These are phyloP conservation scores for Aegotheles bennettii DNA, from an alignment of 2,113 vertebrate species.

Conservation along the genomic window DNA sequence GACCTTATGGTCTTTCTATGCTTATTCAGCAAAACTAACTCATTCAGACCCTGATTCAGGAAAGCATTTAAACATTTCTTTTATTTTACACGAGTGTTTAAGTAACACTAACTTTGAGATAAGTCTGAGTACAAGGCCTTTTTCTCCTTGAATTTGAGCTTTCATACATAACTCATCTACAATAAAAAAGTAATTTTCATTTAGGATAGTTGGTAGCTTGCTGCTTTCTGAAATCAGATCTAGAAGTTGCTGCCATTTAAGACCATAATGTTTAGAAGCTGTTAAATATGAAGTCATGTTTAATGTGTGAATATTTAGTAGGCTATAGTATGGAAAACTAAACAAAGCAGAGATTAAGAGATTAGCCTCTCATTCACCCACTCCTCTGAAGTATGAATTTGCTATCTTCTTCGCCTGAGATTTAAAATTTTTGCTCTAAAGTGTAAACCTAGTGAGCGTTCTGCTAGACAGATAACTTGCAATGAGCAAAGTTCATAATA, in stretches of 20 bases:
- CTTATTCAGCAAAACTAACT: neutral
- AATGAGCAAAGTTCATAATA: neutral
- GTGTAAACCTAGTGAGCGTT: neutral
- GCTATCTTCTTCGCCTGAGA: neutral
- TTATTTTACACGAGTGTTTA: neutral
- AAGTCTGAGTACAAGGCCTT: neutral
- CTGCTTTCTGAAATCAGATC: neutral
- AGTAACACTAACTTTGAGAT: neutral
- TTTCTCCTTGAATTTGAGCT: neutral
- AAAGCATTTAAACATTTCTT: neutral
- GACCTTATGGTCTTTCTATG: neutral
- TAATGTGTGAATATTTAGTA: neutral
- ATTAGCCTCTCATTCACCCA: neutral
- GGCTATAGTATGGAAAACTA: neutral
- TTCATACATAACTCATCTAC: neutral
- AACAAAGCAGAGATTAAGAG: neutral
- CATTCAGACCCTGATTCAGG: neutral
- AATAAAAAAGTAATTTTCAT: neutral
- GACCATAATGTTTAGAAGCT: neutral
- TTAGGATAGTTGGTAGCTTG: neutral
- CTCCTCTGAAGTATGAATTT: neutral
- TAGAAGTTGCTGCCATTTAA: neutral
- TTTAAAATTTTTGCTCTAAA: neutral
- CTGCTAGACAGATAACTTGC: neutral
- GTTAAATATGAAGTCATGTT: neutral